Evolutionary conservation across 2,113 vertebrate genomes (phyloP), one percentile per base, ranked within the genome.

Genomic region (Thunnus maccoyii): DNA sequence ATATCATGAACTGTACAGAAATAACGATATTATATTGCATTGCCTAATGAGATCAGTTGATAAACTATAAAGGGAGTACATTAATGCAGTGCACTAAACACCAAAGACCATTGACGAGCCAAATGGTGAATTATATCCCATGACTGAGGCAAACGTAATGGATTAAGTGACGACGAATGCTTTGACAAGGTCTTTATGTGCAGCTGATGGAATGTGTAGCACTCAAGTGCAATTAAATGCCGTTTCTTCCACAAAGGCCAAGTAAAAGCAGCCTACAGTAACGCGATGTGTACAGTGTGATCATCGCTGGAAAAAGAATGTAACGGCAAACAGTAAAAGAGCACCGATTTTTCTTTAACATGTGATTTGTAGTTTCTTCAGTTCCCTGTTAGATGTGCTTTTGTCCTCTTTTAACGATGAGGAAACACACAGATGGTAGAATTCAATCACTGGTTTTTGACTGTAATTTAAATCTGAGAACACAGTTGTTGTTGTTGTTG

Each of bases 221-320:
- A 68, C 54, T 85, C 10, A 89, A 88, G 79, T 83, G 73, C 87
- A 86, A 77, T 86, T 82, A 88, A 77, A 83, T 41, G 44, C 36
- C 70, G 22, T 72, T 48, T 30, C 55, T 71, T 65, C 46, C 67
- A 66, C 52, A 63, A 76, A 63, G 71, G 54, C 30, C 25, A 58
- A 47, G 78, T 51, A 13, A 70, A 63, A 12, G 2, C 55, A 52
- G 36, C 30, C 27, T 16, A 36, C 20, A 65, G 70, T 58, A 56
- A 47, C 58, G 18, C 12, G 1, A 51, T 14, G 30, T 68, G 27
- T 64, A 18, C 27, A 41, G 60, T 17, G 63, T 25, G 66, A 77
- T n/a, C 69, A 63, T 22, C 32, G 2, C 25, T 66, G 51, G 61
- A 72, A 51, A 22, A 41, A 9, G 13, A 70, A 58, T 47, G 63